A percentile compares a stretch with the other conserved stretches of the same genome.
Evolutionary conservation across 2,888 invertebrate species (phyloP).

Genomic region (Caenorhabditis wallacei): DNA sequence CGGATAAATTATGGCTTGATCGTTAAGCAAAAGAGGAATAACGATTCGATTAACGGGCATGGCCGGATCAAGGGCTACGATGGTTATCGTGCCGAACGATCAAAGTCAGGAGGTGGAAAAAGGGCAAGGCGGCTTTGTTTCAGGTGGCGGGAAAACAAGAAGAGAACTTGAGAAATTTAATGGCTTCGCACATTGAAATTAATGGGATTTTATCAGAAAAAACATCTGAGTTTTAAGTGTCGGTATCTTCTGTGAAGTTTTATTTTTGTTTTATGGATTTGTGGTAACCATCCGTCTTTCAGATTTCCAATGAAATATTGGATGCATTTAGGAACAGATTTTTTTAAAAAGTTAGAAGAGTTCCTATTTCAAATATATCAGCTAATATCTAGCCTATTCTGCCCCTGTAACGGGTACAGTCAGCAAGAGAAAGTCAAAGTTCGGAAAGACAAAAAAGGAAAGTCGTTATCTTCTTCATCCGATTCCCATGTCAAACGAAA

Average conservation of each 20-base stretch:
- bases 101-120: constrained; percentile 17
- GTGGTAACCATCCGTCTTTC: too few species aligned
- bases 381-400: too few species aligned
- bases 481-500: constrained; percentile 36
- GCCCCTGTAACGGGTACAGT: too few species aligned
- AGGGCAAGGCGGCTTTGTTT: constrained; percentile 30
- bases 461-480: constrained; percentile 29
- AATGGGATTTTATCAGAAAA: not conserved
- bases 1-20: constrained; percentile 60
- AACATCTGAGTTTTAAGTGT: not conserved
- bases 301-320: too few species aligned
- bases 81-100: constrained; percentile 53
- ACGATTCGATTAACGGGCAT: constrained; percentile 50
- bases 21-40: constrained; percentile 33
- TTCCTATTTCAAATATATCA: too few species aligned
- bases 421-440: not conserved
- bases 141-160: constrained; percentile 29
- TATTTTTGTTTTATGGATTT: not conserved
- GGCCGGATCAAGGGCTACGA: constrained; percentile 10
- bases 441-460: not conserved
- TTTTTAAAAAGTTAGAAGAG: too few species aligned
- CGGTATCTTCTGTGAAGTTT: not conserved
- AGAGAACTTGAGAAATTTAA: constrained; percentile 9
- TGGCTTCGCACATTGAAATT: constrained; percentile 25
- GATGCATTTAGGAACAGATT: too few species aligned